Evolutionary conservation across 2,888 invertebrate genomes (phyloP).

Genomic region (Linnaemya vulpina): DNA sequence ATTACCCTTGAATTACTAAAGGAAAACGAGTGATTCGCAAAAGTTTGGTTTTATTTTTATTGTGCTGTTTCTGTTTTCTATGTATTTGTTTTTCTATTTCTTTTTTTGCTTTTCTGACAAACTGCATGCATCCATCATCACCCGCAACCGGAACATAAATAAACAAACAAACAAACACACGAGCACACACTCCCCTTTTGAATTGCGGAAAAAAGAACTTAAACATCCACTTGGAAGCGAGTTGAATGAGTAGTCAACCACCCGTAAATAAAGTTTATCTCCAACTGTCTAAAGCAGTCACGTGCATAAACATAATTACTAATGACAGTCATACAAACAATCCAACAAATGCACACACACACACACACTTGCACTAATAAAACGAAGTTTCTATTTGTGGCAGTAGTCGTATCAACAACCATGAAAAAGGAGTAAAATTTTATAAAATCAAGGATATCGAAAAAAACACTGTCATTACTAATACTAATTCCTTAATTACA

Average conservation of each 20-base stretch:
- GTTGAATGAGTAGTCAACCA: slow-evolving; percentile 60
- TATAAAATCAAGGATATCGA: slow-evolving; percentile 24
- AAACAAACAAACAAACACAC: slow-evolving; percentile 21
- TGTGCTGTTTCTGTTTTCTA: slow-evolving; percentile 1
- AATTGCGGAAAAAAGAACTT: background rate
- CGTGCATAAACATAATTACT: slow-evolving; percentile 70
- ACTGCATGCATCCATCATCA: slow-evolving; percentile 59
- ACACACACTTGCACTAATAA: background rate
- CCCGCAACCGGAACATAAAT: slow-evolving; percentile 62
- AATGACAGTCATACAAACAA: slow-evolving; percentile 57
- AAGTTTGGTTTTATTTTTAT: slow-evolving; percentile 19
- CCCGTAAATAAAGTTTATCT: slow-evolving; percentile 70
- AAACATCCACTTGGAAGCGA: slow-evolving; percentile 24
- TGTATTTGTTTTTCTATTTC: no score
- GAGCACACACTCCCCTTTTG: background rate
- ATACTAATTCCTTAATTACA: slow-evolving; percentile 68
- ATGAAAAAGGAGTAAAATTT: slow-evolving; percentile 34
- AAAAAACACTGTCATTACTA: slow-evolving; percentile 58
- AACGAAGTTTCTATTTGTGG: slow-evolving; percentile 31
- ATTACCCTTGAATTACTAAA: slow-evolving; percentile 68
- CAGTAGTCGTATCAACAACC: background rate
- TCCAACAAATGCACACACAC: background rate
- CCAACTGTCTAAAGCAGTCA: slow-evolving; percentile 69
- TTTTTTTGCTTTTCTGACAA: slow-evolving; percentile 17
- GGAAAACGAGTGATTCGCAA: slow-evolving; percentile 34